Conservation (phyloP, 2,888 invertebrate species). For the Patella pellucida region DNA sequence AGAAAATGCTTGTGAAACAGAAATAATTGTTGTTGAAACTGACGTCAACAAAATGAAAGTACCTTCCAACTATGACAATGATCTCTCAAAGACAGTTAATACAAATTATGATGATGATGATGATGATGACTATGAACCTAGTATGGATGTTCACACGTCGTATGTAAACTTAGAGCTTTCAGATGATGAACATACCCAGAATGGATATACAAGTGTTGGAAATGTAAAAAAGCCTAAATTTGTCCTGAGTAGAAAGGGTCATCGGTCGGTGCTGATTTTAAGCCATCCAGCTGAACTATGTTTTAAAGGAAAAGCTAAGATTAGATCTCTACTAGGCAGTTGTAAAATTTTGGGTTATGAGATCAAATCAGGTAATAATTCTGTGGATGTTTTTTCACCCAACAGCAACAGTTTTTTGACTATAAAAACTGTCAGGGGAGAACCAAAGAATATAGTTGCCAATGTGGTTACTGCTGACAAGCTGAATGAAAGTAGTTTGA, state of each 20-base stretch:
- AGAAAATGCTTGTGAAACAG: not conserved
- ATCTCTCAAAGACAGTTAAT: too few species aligned
- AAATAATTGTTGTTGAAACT: not conserved
- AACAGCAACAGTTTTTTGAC: slow-evolving; percentile 47
- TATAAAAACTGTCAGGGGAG: slow-evolving; percentile 32
- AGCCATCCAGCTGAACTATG: slow-evolving; percentile 42
- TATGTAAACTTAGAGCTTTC: too few species aligned
- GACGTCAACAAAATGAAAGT: not conserved
- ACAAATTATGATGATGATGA: too few species aligned
- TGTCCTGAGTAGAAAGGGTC: not conserved
- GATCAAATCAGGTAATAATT: slow-evolving; percentile 32
- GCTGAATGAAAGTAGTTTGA: not conserved
- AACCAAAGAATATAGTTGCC: slow-evolving; percentile 24
- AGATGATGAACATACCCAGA: too few species aligned
- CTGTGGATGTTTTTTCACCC: slow-evolving; percentile 46
- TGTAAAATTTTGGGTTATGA: slow-evolving; percentile 43
- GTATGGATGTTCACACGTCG: too few species aligned
- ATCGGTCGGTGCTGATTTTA: slow-evolving; percentile 14
- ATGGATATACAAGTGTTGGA: too few species aligned
- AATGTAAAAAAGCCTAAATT: too few species aligned
- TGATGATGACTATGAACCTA: too few species aligned
- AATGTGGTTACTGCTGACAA: not conserved
- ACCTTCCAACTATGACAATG: not conserved
- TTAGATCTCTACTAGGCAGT: slow-evolving; percentile 42
- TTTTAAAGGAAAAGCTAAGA: slow-evolving; percentile 45